A percentile compares a stretch with the other conserved stretches of the same genome.
These are phyloP conservation scores for Peromyscus leucopus DNA, from an alignment of 2,113 vertebrate genomes.

Conservation along the genomic window DNA sequence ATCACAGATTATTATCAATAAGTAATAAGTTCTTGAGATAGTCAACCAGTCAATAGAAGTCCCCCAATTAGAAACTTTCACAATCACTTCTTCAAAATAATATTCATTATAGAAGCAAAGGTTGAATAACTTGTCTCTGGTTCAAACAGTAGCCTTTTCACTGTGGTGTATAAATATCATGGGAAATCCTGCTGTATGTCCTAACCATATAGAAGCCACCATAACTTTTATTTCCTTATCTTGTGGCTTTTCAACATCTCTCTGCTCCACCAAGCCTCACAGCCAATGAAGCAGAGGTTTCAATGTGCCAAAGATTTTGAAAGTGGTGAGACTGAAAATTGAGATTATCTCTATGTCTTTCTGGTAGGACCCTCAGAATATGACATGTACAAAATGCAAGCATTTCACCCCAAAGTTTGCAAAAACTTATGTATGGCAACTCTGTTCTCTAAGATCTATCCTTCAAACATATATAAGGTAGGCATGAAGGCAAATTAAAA, in stretches of 20 bases:
- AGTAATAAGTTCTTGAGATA: neutral
- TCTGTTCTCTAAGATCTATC: neutral
- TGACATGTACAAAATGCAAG: neutral
- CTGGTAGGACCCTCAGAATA: neutral
- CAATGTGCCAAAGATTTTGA: neutral
- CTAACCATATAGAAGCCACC: neutral
- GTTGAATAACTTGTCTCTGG: neutral
- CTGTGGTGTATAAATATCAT: neutral
- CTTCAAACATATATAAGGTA: neutral
- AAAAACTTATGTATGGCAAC: neutral
- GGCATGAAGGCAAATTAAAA: neutral
- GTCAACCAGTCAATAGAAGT: neutral
- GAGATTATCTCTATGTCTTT: no score
- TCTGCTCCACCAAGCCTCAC: neutral
- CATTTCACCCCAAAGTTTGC: neutral
- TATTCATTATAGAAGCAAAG: neutral
- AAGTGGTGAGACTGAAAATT: no score
- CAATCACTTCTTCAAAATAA: neutral
- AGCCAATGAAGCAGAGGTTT: neutral
- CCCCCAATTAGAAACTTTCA: neutral
- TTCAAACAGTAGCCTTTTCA: neutral
- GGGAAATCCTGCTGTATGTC: neutral
- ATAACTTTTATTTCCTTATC: neutral
- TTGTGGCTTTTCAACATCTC: neutral
- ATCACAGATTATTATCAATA: neutral